Conservation (phyloP, 2,797 vertebrate species). For the Chelmon rostratus region DNA sequence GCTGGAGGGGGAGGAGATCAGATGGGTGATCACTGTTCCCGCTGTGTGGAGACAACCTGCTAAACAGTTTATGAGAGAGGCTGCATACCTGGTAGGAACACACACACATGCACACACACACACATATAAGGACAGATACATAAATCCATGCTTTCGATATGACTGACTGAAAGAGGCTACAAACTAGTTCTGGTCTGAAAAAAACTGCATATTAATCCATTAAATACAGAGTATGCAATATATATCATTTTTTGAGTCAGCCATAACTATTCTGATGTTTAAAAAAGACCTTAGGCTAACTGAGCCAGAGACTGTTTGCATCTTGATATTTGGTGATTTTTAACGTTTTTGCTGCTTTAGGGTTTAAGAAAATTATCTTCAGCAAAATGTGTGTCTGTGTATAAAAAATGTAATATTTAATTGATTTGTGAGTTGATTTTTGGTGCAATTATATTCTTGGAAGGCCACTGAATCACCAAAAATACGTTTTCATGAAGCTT, state of each 20-base stretch:
- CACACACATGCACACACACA: slow-evolving; percentile 1
- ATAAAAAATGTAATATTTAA: neutral
- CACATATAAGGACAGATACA: neutral
- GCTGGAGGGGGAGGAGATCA: slow-evolving; percentile 85
- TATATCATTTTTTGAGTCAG: no score
- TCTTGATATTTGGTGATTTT: neutral
- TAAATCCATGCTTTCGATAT: neutral
- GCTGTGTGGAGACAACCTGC: slow-evolving; percentile 98
- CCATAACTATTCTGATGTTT: neutral
- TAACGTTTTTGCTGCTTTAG: neutral
- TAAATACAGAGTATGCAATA: neutral
- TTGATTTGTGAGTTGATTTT: neutral
- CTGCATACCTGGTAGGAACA: slow-evolving; percentile 91
- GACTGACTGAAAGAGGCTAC: neutral
- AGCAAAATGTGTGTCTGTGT: neutral
- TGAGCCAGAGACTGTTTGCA: no score
- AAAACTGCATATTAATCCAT: neutral
- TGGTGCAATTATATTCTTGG: neutral
- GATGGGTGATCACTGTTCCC: slow-evolving; percentile 97
- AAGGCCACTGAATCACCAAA: no score
- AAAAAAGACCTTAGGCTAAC: no score
- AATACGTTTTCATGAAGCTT: no score
- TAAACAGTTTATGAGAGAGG: slow-evolving; percentile 98
- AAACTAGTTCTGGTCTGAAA: neutral
- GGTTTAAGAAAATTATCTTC: neutral